Percentiles rank a stretch among this genome's conserved stretches.
These are phyloP conservation scores for Tineola bisselliella DNA, from an alignment of 2,888 invertebrate species.

Conservation along the genomic window DNA sequence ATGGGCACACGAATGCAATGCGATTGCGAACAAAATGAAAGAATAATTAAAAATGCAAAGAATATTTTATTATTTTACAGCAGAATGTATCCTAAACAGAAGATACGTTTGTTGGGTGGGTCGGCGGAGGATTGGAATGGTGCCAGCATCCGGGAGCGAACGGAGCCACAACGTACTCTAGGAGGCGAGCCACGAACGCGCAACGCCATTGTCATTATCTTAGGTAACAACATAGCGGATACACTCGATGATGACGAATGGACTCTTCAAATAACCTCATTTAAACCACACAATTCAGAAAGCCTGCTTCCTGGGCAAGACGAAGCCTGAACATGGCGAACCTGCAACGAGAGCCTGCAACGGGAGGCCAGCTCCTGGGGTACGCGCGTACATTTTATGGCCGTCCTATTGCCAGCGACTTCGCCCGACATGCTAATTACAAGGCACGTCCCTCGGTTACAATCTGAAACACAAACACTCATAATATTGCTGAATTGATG, in stretches of 20 bases:
- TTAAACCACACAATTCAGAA: too few species aligned
- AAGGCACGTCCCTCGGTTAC: slow-evolving; percentile 25
- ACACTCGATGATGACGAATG: too few species aligned
- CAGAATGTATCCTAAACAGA: not conserved
- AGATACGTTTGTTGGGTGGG: not conserved
- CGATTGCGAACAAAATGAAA: not conserved
- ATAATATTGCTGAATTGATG: too few species aligned
- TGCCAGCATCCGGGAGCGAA: not conserved
- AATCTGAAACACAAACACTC: slow-evolving; percentile 15
- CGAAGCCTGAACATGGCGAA: too few species aligned
- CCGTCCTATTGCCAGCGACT: not conserved
- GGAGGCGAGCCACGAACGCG: not conserved
- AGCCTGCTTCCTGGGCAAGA: too few species aligned
- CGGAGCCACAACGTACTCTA: not conserved
- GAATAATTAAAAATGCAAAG: slow-evolving; percentile 10
- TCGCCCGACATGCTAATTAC: slow-evolving; percentile 20
- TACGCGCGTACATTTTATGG: not conserved
- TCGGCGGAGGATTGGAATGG: not conserved
- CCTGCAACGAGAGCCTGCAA: too few species aligned
- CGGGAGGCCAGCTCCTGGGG: not conserved
- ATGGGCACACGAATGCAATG: too few species aligned
- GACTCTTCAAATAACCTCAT: too few species aligned
- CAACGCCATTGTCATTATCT: too few species aligned
- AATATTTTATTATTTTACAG: slow-evolving; percentile 1
- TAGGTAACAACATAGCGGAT: too few species aligned